Conservation (phyloP, 2,888 invertebrate species). For the Cataglyphis rosenhaueri region DNA sequence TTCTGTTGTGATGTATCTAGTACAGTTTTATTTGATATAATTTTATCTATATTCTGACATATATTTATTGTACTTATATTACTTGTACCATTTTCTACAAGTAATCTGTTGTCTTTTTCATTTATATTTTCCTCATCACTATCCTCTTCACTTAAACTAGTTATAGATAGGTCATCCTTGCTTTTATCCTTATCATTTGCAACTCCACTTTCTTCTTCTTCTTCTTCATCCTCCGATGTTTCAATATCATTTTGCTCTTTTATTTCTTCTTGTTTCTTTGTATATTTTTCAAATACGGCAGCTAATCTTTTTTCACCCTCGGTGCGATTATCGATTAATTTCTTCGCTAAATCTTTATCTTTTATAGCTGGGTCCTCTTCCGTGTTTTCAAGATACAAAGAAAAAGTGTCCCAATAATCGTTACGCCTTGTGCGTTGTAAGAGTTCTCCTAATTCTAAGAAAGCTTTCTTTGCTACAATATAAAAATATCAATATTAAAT, state of each 20-base stretch:
- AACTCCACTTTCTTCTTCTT: slow-evolving; percentile 44
- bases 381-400: slow-evolving; percentile 69
- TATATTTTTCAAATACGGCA: slow-evolving; percentile 77
- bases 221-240: slow-evolving; percentile 60
- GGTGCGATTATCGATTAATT: slow-evolving; percentile 73
- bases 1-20: background rate
- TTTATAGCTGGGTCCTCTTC: slow-evolving; percentile 79
- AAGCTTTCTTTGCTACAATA: slow-evolving; percentile 78
- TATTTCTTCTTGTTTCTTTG: slow-evolving; percentile 73
- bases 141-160: slow-evolving; percentile 9
- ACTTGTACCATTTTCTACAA: slow-evolving; percentile 37
- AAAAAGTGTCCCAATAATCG: slow-evolving; percentile 81
- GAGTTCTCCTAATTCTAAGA: slow-evolving; percentile 76
- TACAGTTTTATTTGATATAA: background rate
- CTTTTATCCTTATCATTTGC: slow-evolving; percentile 41
- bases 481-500: background rate
- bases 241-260: slow-evolving; percentile 34
- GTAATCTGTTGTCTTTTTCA: slow-evolving; percentile 15
- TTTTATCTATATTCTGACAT: slow-evolving; percentile 20
- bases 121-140: slow-evolving; percentile 20
- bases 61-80: slow-evolving; percentile 51
- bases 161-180: background rate
- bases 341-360: slow-evolving; percentile 70
- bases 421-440: slow-evolving; percentile 75
- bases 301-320: slow-evolving; percentile 75